Percentiles rank a stretch among this genome's conserved stretches.
These are phyloP conservation scores for cat (Felis catus) DNA, from an alignment of 2,113 vertebrate species.

Conservation along the genomic window DNA sequence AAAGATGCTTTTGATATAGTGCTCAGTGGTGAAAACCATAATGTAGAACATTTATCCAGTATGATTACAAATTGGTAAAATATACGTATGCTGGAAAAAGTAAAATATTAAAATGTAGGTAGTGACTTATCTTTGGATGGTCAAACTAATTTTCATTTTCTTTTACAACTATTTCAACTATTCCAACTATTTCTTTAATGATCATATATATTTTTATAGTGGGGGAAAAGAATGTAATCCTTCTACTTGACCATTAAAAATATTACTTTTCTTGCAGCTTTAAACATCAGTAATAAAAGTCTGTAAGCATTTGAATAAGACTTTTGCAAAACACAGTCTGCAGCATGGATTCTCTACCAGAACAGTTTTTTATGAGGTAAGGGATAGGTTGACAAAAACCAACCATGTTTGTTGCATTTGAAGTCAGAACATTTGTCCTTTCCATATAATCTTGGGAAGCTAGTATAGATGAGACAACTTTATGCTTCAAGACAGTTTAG, in stretches of 20 bases:
- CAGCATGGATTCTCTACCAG: slow-evolving; percentile 69
- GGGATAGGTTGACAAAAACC: neutral
- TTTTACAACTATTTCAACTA: neutral
- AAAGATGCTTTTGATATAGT: slow-evolving; percentile 7
- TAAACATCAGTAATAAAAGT: slow-evolving; percentile 40
- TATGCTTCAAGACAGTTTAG: neutral
- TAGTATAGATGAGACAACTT: neutral
- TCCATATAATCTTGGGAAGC: neutral
- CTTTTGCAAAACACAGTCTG: slow-evolving; percentile 31
- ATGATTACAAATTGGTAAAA: slow-evolving; percentile 39
- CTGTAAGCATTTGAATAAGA: slow-evolving; percentile 20
- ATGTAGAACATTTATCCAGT: neutral
- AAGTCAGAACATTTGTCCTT: neutral
- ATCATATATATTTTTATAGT: neutral
- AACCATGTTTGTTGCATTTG: neutral
- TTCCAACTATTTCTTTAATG: neutral
- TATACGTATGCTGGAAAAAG: neutral
- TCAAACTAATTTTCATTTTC: slow-evolving; percentile 27
- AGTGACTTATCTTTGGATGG: slow-evolving; percentile 21
- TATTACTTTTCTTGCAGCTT: slow-evolving; percentile 56
- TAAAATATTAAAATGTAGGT: neutral
- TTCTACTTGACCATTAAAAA: slow-evolving; percentile 38
- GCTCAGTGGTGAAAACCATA: neutral
- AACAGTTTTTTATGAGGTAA: slow-evolving; percentile 71
- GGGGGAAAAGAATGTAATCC: neutral